Evolutionary conservation across 2,113 vertebrate species (phyloP).

Genomic region (Smithornis capensis): DNA sequence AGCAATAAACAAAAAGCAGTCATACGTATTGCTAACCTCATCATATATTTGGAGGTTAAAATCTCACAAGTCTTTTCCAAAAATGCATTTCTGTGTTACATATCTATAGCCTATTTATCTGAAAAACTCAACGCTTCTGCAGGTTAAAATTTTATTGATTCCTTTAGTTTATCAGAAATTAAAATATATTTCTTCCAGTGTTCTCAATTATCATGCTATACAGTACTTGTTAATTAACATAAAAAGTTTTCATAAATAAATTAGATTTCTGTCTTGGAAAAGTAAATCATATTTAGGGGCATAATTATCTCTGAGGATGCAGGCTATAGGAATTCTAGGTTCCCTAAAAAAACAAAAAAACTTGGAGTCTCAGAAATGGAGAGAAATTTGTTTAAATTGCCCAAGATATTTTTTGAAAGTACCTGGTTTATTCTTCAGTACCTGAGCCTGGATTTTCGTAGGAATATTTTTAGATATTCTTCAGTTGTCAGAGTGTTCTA

Average conservation of each 20-base stretch:
- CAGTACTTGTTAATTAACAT: neutral
- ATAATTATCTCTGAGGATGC: neutral
- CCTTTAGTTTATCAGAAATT: neutral
- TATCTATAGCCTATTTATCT: neutral
- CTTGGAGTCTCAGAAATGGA: neutral
- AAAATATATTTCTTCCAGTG: neutral
- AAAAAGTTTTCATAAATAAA: neutral
- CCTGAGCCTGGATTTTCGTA: neutral
- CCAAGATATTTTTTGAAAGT: neutral
- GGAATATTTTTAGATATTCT: neutral
- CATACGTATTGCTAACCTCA: neutral
- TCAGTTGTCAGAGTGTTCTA: neutral
- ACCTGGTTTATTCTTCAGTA: neutral
- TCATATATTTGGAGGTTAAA: neutral
- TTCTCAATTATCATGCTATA: neutral
- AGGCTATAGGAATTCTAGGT: neutral
- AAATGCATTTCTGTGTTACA: neutral
- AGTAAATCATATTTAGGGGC: accelerated
- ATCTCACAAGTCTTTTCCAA: neutral
- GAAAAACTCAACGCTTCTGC: neutral
- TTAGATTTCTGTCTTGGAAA: neutral
- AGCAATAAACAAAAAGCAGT: accelerated
- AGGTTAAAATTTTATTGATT: neutral
- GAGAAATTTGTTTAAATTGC: neutral
- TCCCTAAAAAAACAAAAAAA: neutral